Evolutionary conservation across 2,888 invertebrate species (phyloP).

Genomic region (Limenitis camilla): DNA sequence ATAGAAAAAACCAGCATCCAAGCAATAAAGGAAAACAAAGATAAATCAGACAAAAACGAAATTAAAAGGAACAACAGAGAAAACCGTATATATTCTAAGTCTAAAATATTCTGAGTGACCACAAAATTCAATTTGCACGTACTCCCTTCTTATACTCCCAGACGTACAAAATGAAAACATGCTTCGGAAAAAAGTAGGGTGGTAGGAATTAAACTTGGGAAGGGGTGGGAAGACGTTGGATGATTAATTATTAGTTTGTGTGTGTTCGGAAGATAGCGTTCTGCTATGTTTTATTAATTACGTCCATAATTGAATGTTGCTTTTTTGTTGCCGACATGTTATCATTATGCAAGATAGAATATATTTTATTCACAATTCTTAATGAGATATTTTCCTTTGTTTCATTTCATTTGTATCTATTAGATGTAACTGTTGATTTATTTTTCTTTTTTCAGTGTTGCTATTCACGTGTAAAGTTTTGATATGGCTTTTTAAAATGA

Average conservation of each 20-base stretch:
- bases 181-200: conserved; percentile 57
- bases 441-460: no score
- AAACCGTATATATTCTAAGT: conserved; percentile 55
- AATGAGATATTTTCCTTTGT: no score
- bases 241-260: conserved; percentile 75
- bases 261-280: conserved; percentile 61
- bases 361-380: no score
- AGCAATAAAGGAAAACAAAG: conserved; percentile 8
- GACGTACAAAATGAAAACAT: conserved; percentile 68
- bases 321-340: conserved; percentile 10
- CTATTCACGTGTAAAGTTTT: no score
- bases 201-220: conserved; percentile 66
- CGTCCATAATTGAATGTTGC: conserved; percentile 18
- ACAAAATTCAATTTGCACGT: conserved; percentile 70
- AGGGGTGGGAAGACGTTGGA: conserved; percentile 56
- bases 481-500: no score
- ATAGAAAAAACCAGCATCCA: not conserved
- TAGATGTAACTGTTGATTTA: no score
- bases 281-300: conserved; percentile 33
- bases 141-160: conserved; percentile 40
- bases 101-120: conserved; percentile 69
- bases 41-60: conserved; percentile 17
- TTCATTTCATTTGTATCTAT: no score
- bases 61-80: conserved; percentile 18
- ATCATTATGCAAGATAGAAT: not conserved